Percentiles rank a stretch among this genome's conserved stretches.
phyloP scores from a whole-genome alignment of 2,113 vertebrate genomes.

The Megalops atlanticus region DNA sequence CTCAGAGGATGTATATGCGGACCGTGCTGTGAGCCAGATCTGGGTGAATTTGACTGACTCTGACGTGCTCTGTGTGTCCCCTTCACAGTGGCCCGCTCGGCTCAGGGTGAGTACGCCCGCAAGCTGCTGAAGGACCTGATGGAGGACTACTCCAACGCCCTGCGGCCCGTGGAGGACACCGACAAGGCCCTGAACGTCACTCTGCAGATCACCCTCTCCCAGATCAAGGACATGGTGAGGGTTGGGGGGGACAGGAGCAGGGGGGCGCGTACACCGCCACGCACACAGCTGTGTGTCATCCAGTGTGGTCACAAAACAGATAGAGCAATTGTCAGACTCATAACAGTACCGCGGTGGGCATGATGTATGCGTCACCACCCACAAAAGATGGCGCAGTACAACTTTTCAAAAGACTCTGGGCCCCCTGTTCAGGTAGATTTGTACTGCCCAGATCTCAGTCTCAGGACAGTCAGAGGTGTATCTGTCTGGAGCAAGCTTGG shows the following conservation, averaged over 20 bases:
- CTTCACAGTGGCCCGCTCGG: constrained; percentile 76
- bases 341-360: too few relatives aligned
- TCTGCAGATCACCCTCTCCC: constrained; percentile 92
- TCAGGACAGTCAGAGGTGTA: too few relatives aligned
- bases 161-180: constrained; percentile 93
- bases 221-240: constrained; percentile 98
- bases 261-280: neutral
- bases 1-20: neutral
- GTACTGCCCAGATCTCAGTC: too few relatives aligned
- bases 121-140: constrained; percentile 88
- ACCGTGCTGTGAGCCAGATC: neutral
- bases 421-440: too few relatives aligned
- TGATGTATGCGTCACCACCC: too few relatives aligned
- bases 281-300: neutral
- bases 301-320: too few relatives aligned
- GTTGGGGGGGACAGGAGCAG: neutral
- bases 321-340: too few relatives aligned
- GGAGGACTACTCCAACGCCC: constrained; percentile 89
- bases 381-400: too few relatives aligned
- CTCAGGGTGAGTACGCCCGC: constrained; percentile 89
- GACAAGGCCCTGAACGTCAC: constrained; percentile 92
- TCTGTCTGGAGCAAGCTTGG: too few relatives aligned
- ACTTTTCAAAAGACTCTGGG: too few relatives aligned
- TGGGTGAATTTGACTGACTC: neutral
- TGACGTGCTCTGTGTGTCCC: too few relatives aligned